Conservation (phyloP, 2,888 invertebrate genomes). For the Digitonthophagus gazella region DNA sequence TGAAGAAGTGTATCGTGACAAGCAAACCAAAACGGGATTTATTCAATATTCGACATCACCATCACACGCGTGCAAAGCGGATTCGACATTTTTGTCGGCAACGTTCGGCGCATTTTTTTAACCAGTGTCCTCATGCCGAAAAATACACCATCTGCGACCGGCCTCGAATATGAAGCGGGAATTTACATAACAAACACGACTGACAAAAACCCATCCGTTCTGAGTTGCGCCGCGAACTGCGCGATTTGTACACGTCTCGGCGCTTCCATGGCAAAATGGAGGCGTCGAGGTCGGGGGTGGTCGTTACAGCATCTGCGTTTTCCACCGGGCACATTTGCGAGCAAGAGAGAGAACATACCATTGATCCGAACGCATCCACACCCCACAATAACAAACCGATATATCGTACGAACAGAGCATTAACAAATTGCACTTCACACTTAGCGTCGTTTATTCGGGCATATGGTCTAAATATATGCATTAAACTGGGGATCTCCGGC, state of each 20-base stretch:
- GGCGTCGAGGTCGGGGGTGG: constrained; percentile 35
- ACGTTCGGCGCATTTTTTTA: neutral
- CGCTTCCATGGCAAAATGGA: constrained; percentile 38
- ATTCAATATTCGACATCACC: neutral
- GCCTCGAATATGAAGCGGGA: constrained; percentile 8
- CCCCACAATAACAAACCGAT: constrained; percentile 50
- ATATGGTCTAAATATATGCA: constrained; percentile 52
- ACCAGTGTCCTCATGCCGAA: neutral
- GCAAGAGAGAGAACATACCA: constrained; percentile 33
- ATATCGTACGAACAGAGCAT: constrained; percentile 44
- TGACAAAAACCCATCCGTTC: constrained; percentile 12
- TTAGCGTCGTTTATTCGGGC: constrained; percentile 47
- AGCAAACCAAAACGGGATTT: neutral
- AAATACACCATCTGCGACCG: constrained; percentile 16
- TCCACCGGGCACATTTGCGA: constrained; percentile 38
- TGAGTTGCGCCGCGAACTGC: neutral
- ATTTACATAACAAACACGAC: constrained; percentile 15
- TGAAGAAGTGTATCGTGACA: too few relatives aligned
- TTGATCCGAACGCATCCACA: constrained; percentile 25
- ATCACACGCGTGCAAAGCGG: neutral
- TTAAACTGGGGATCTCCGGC: constrained; percentile 41
- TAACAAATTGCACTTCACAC: constrained; percentile 50
- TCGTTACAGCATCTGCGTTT: constrained; percentile 45
- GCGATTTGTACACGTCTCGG: constrained; percentile 15
- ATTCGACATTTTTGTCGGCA: neutral